Evolutionary conservation across 2,797 vertebrate species (phyloP), one percentile per base, ranked within the genome.

Genomic region (Cuculus canorus): DNA sequence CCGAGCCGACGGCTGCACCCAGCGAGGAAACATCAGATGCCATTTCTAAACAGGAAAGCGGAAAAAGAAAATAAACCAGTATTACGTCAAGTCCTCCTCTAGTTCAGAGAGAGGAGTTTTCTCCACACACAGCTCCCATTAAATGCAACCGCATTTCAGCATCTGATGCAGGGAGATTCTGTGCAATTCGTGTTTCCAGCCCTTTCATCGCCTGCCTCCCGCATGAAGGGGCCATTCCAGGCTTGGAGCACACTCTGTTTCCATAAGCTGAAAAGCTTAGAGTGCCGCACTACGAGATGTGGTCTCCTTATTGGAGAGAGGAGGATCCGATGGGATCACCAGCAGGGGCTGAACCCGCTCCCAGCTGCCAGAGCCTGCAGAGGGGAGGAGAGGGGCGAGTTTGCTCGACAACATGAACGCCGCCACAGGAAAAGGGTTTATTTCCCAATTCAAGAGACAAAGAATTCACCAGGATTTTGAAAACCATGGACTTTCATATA

Each of bases 21-120:
- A 99, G 96, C n/a, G 98, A 97, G 59, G 98, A 92, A 39, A 98
- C 97, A 32, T 99, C 99, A 17, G 98, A 90, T 6, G 98, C 96
- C 98, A 99, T 98, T 82, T 99, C 99, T 99, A 52, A 47, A 85
- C 8, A 21, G 73, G 33, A 90, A 15, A 12, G 60, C 6, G 14
- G 5, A 33, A 30, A 28, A 54, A 30, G 11, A 25, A 66, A 53
- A 57, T 45, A 52, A 79, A 66, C 0, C 11, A 18, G 37, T 0
- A 1, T 13, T 2, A 43, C 0, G 0, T 5, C 25, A 76, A 23
- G 45, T 2, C 17, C 23, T 17, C 13, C 39, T 22, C 1, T 3
- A 30, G n/a, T 1, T 53, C 23, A 5, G 66, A 35, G 61, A 37
- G 57, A 1, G 24, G 30, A 19, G 35, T 0, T 0, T 5, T 13